Percentiles rank a stretch among this genome's conserved stretches.
phyloP scores from a whole-genome alignment of 2,888 invertebrate species.

The Carpatolechia fugitivella region DNA sequence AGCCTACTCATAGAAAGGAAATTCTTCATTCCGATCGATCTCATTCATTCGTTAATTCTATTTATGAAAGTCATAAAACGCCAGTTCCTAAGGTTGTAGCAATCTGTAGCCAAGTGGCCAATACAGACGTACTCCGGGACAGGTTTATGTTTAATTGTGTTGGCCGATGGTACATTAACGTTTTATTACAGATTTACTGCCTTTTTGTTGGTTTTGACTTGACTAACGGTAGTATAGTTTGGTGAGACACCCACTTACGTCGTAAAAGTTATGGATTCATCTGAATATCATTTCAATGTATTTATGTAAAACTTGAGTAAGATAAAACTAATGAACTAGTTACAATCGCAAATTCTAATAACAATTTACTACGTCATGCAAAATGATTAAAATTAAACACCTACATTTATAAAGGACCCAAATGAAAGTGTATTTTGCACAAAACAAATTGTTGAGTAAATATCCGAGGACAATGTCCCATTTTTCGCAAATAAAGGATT shows the following conservation, averaged over 20 bases:
- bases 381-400: too few relatives aligned
- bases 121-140: conserved; percentile 34
- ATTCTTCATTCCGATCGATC: conserved; percentile 32
- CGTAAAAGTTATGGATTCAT: background rate
- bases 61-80: conserved; percentile 54
- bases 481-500: conserved; percentile 33
- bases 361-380: too few relatives aligned
- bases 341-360: too few relatives aligned
- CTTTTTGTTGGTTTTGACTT: conserved; percentile 15
- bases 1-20: conserved; percentile 17
- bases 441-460: conserved; percentile 6
- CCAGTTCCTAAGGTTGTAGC: conserved; percentile 31
- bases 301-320: background rate
- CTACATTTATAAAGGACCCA: too few relatives aligned
- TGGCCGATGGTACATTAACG: conserved; percentile 14
- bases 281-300: too few relatives aligned
- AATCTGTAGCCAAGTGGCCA: too few relatives aligned
- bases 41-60: conserved; percentile 49
- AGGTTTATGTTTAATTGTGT: conserved; percentile 36
- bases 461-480: conserved; percentile 28
- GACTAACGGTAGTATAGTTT: conserved; percentile 12
- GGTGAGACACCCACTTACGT: conserved; percentile 8
- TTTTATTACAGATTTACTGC: conserved; percentile 13
- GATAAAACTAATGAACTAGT: too few relatives aligned
- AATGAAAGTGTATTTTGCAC: background rate